These are phyloP conservation scores for Prolemur simus DNA, from an alignment of 2,113 vertebrate species.

Conservation along the genomic window DNA sequence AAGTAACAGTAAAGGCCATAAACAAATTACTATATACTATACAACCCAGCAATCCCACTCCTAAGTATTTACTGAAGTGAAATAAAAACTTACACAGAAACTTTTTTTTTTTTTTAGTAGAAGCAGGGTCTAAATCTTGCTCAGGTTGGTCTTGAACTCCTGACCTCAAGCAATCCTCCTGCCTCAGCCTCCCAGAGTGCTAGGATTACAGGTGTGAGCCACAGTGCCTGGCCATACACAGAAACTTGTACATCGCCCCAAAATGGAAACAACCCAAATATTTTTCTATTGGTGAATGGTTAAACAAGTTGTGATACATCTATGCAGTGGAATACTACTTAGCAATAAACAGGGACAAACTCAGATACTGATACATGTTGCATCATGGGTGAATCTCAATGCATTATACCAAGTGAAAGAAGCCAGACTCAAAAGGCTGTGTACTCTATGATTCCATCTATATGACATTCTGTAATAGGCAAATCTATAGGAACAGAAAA, in stretches of 20 bases:
- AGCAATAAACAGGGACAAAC: not conserved
- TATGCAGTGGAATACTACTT: not conserved
- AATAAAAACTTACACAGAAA: not conserved
- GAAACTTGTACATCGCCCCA: not conserved
- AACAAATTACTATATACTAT: not conserved
- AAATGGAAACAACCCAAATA: not conserved
- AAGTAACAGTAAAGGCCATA: not conserved
- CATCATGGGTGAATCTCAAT: constrained; percentile 9
- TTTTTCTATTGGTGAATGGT: not conserved
- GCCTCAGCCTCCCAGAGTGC: too few relatives aligned
- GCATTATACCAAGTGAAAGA: not conserved
- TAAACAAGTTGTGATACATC: not conserved
- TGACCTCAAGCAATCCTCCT: too few relatives aligned
- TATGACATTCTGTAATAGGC: not conserved
- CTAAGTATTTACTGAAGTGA: constrained; percentile 31
- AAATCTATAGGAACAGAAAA: not conserved
- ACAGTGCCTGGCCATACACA: not conserved
- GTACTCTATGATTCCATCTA: not conserved
- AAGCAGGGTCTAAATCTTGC: too few relatives aligned
- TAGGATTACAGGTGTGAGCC: too few relatives aligned
- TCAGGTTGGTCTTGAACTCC: too few relatives aligned
- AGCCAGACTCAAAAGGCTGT: not conserved
- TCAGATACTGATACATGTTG: not conserved
- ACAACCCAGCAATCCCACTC: not conserved
- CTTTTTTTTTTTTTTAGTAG: not conserved